Evolutionary conservation across 2,888 invertebrate species (phyloP).

Genomic region (Drosophila bunnanda): DNA sequence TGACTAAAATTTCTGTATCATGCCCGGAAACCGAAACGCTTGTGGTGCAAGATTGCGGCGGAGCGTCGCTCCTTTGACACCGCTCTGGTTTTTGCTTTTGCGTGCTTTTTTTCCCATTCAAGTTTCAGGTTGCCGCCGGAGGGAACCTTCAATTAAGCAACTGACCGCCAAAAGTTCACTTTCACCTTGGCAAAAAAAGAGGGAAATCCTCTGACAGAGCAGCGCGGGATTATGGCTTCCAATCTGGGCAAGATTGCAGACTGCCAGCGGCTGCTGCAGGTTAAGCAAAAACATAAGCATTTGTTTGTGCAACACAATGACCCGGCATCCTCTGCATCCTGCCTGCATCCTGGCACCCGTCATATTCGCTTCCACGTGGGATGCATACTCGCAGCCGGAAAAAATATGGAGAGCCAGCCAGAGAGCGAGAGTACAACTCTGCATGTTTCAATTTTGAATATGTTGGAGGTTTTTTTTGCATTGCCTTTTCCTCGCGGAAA

Average conservation of each 20-base stretch:
- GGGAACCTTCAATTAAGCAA: slow-evolving; percentile 70
- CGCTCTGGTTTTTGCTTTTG: slow-evolving; percentile 2
- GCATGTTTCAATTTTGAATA: slow-evolving; percentile 68
- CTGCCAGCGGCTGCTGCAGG: slow-evolving; percentile 36
- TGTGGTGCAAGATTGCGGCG: slow-evolving; percentile 43
- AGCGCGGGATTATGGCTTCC: slow-evolving; percentile 30
- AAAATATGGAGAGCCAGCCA: slow-evolving; percentile 6
- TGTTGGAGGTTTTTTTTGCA: slow-evolving; percentile 32
- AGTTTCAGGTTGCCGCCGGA: slow-evolving; percentile 5
- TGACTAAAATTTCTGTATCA: slow-evolving; percentile 58
- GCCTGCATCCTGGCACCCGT: slow-evolving; percentile 22
- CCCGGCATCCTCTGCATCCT: slow-evolving; percentile 9
- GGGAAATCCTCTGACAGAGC: slow-evolving; percentile 6
- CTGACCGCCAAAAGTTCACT: slow-evolving; percentile 71
- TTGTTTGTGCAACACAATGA: slow-evolving; percentile 65
- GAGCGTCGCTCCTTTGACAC: slow-evolving; percentile 22
- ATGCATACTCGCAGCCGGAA: slow-evolving; percentile 13
- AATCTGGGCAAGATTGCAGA: slow-evolving; percentile 64
- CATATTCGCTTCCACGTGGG: slow-evolving; percentile 13
- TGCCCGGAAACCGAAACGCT: slow-evolving; percentile 24
- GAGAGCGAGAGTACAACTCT: slow-evolving; percentile 15
- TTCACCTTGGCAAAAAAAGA: slow-evolving; percentile 51
- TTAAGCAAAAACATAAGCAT: slow-evolving; percentile 66
- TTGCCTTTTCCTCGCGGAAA: slow-evolving; percentile 1
- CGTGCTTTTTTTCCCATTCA: background rate